Percentiles rank a stretch among this genome's conserved stretches.
Evolutionary conservation across 2,113 vertebrate genomes (phyloP).

Genomic region (Otus sunia): DNA sequence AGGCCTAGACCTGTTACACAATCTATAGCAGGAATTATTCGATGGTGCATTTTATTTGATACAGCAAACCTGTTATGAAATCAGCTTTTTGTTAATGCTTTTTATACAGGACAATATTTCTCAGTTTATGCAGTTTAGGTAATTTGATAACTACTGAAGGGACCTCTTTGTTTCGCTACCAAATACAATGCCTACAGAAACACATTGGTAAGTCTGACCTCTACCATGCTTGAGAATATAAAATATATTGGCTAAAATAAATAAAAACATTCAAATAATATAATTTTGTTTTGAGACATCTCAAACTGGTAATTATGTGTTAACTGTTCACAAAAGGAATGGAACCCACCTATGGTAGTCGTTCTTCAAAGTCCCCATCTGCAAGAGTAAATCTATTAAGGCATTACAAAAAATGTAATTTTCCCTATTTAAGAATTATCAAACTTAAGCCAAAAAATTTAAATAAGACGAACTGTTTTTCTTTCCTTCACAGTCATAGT

Average conservation of each 20-base stretch:
- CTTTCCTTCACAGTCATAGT: neutral
- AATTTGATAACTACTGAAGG: neutral
- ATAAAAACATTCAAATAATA: constrained; percentile 48
- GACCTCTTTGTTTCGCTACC: neutral
- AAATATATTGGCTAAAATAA: constrained; percentile 22
- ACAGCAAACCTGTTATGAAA: neutral
- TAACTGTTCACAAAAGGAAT: neutral
- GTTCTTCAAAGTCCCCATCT: neutral
- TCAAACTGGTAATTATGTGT: neutral
- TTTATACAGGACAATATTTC: neutral
- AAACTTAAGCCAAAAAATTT: neutral
- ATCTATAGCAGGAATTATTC: neutral
- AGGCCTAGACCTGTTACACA: neutral
- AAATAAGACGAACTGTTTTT: neutral
- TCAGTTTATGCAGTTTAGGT: neutral
- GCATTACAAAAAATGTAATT: neutral
- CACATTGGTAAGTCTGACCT: neutral
- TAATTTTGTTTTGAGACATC: constrained; percentile 33
- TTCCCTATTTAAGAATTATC: neutral
- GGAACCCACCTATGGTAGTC: neutral
- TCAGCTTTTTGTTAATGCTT: neutral
- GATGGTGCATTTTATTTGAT: neutral
- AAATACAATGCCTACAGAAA: neutral
- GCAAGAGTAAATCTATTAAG: neutral
- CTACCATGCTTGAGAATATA: neutral